These are phyloP conservation scores for Dryadula phaetusa DNA, from an alignment of 2,888 invertebrate genomes.

Conservation along the genomic window DNA sequence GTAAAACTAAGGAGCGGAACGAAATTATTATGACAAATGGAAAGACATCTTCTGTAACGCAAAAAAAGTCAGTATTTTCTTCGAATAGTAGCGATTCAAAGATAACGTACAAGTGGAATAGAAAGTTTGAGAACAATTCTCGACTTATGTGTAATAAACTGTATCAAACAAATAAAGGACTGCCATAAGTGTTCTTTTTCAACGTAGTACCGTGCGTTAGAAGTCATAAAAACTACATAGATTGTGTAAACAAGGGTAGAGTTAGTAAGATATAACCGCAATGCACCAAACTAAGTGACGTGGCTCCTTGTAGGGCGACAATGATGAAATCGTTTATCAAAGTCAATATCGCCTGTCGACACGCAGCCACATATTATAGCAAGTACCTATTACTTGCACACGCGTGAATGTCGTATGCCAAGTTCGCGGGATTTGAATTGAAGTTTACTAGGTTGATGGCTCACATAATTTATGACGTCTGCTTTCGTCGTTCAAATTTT, in stretches of 20 bases:
- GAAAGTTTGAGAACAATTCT: conserved; percentile 41
- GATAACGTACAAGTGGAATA: conserved; percentile 31
- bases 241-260: conserved; percentile 77
- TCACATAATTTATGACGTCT: conserved; percentile 49
- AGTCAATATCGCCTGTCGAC: conserved; percentile 82
- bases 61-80: conserved; percentile 34
- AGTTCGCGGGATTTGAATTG: conserved; percentile 48
- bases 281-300: conserved; percentile 83
- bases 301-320: conserved; percentile 78
- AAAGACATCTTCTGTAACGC: conserved; percentile 39
- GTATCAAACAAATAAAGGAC: conserved; percentile 73
- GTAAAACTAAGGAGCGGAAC: conserved; percentile 42
- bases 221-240: conserved; percentile 77
- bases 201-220: conserved; percentile 70
- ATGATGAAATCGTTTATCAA: conserved; percentile 80
- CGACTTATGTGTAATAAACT: conserved; percentile 69
- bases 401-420: conserved; percentile 54
- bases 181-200: conserved; percentile 66
- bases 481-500: conserved; percentile 37
- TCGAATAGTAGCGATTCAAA: conserved; percentile 27
- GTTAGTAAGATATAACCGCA: conserved; percentile 68
- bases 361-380: conserved; percentile 66
- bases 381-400: conserved; percentile 64
- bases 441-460: conserved; percentile 47
- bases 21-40: conserved; percentile 43